phyloP scores from a whole-genome alignment of 1,140 invertebrate genomes.

The Meteorus sp. region DNA sequence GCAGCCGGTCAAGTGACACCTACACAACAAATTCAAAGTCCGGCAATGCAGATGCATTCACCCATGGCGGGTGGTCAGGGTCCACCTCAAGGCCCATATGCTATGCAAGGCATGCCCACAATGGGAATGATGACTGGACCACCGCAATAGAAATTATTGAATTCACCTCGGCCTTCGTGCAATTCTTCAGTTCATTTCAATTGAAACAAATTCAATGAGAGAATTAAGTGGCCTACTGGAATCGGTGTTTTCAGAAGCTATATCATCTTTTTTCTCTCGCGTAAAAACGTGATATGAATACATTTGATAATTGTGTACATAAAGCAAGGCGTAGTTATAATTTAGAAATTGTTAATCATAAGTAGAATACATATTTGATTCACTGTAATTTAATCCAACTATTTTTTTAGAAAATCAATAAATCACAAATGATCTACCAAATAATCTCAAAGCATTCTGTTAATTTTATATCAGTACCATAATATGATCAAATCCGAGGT shows the following conservation, averaged over 20 bases:
- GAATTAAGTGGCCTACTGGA: neutral
- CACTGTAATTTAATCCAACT: too few relatives aligned
- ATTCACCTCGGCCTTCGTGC: neutral
- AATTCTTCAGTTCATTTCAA: neutral
- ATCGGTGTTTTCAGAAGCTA: neutral
- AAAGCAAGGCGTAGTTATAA: too few relatives aligned
- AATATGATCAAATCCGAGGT: too few relatives aligned
- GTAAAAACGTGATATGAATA: too few relatives aligned
- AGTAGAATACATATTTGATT: too few relatives aligned
- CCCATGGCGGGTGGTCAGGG: conserved; percentile 55
- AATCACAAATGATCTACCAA: too few relatives aligned
- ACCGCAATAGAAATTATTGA: conserved; percentile 43
- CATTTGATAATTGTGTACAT: too few relatives aligned
- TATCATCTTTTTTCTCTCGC: too few relatives aligned
- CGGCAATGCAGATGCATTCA: conserved; percentile 60
- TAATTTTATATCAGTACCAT: too few relatives aligned
- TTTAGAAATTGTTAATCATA: too few relatives aligned
- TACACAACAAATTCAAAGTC: conserved; percentile 61
- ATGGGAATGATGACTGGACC: conserved; percentile 63
- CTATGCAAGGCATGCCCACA: conserved; percentile 50
- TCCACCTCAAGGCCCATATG: conserved; percentile 54
- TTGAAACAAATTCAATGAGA: conserved; percentile 8
- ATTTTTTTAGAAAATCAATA: too few relatives aligned
- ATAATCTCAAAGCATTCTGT: too few relatives aligned
- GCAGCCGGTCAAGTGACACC: conserved; percentile 56